Percentiles rank a stretch among this genome's conserved stretches.
These are phyloP conservation scores for Cecidostiba fungosa DNA, from an alignment of 2,888 invertebrate genomes.

Conservation along the genomic window DNA sequence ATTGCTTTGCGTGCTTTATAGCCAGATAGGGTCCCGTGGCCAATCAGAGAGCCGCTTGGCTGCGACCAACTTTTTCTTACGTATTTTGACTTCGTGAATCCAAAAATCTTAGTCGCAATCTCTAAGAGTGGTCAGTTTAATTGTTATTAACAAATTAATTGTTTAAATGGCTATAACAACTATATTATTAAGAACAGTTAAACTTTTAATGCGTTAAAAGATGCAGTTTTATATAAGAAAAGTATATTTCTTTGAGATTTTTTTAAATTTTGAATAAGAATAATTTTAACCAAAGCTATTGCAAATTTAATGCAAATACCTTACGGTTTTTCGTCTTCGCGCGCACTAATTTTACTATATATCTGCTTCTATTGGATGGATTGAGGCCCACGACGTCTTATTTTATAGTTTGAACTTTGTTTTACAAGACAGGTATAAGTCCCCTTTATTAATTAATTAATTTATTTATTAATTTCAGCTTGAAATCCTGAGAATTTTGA, in stretches of 20 bases:
- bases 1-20: conserved; percentile 17
- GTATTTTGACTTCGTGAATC: too few species aligned
- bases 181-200: not conserved
- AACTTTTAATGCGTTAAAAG: not conserved
- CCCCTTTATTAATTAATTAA: not conserved
- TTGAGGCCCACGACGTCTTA: not conserved
- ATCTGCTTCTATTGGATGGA: not conserved
- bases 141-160: too few species aligned
- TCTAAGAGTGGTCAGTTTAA: too few species aligned
- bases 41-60: too few species aligned
- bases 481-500: too few species aligned
- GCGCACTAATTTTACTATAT: not conserved
- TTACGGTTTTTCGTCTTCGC: not conserved
- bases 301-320: not conserved
- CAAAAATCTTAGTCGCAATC: too few species aligned
- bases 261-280: not conserved
- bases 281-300: not conserved
- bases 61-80: too few species aligned
- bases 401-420: not conserved
- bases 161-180: too few species aligned
- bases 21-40: too few species aligned
- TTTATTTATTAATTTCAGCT: too few species aligned
- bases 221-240: not conserved
- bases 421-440: not conserved
- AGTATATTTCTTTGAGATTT: not conserved